phyloP scores from a whole-genome alignment of 2,797 vertebrate genomes.

The Sebastes alutus region DNA sequence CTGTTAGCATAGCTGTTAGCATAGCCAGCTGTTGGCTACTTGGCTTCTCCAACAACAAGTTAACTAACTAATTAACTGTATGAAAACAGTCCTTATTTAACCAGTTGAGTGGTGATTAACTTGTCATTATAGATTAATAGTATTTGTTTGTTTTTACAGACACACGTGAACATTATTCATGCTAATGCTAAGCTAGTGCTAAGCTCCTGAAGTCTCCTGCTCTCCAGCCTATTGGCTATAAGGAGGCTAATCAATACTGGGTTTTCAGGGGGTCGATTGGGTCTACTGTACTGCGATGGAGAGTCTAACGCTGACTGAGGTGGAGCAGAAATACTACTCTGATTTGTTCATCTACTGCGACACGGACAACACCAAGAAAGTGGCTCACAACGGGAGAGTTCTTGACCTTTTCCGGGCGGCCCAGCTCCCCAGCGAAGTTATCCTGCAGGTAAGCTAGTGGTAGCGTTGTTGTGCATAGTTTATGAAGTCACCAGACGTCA shows the following conservation, averaged over 20 bases:
- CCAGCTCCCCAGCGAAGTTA: conserved; percentile 95
- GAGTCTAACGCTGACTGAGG: conserved; percentile 94
- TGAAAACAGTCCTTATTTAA: conserved; percentile 18
- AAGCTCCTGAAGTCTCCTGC: conserved; percentile 75
- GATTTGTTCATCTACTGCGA: conserved; percentile 97
- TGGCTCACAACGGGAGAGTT: conserved; percentile 93
- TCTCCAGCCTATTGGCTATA: conserved; percentile 63
- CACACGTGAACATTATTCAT: conserved; percentile 42
- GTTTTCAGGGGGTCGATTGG: conserved; percentile 35
- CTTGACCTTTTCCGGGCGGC: conserved; percentile 97
- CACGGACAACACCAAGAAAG: conserved; percentile 98
- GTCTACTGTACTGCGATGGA: conserved; percentile 85
- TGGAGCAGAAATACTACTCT: conserved; percentile 97
- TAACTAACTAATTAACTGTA: conserved; percentile 59
- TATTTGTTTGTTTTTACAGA: neutral
- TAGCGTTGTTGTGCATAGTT: too few species aligned
- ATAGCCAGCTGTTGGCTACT: conserved; percentile 75
- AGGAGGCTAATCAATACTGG: conserved; percentile 64
- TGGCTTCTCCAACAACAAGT: conserved; percentile 73
- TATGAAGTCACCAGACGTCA: neutral
- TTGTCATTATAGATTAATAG: neutral
- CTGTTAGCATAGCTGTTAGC: conserved; percentile 13
- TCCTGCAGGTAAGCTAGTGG: conserved; percentile 88
- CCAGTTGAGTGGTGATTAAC: neutral
- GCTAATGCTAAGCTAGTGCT: conserved; percentile 68